Base-by-base conservation (phyloP, 2,113 vertebrate species). In the Heterochromis multidens region DNA sequence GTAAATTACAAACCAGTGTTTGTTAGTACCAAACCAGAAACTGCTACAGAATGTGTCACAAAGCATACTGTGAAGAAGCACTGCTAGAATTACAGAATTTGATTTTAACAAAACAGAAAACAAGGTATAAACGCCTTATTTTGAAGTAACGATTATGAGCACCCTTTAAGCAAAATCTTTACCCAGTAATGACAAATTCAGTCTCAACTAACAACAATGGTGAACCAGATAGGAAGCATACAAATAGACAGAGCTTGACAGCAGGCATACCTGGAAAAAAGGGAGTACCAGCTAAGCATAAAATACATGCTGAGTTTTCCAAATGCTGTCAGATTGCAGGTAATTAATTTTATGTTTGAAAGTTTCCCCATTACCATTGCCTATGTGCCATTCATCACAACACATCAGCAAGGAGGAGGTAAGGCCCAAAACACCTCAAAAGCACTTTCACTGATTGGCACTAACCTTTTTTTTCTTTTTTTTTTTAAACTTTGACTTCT, bases 301-400 rank as follows among this genome's bases (percentile, higher is more conserved):
- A 95, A 94, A 93, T 93, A 92, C 88, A 86, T 93, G 92, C 93
- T 93, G 91, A 94, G 91, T 91, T 87, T 85, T 72, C 82, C 80
- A 86, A 72, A 91, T 93, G 86, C 80, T 86, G 77, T 90, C 87
- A 84, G 91, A 91, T 93, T 82, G 83, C 91, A 93, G 92, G 87
- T 94, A 93, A 94, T 95, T 91, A 91, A 92, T 94, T 95, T 93
- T 87, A 94, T 88, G 91, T 95, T 86, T 94, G 83, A 94, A 91
- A 94, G 88, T 79, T 93, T 91, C 89, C 90, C 92, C 79, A 91
- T 93, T 87, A 91, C 91, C 70, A 80, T 60, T 77, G 76, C 82
- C 82, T 80, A 40, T 87, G 89, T 87, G 86, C 65, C 91, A 94
- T 79, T 92, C 92, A 94, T 94, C 91, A 91, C 81, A 81, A 84